These are phyloP conservation scores for Junonia oenone DNA, from an alignment of 2,888 invertebrate genomes.

Conservation along the genomic window DNA sequence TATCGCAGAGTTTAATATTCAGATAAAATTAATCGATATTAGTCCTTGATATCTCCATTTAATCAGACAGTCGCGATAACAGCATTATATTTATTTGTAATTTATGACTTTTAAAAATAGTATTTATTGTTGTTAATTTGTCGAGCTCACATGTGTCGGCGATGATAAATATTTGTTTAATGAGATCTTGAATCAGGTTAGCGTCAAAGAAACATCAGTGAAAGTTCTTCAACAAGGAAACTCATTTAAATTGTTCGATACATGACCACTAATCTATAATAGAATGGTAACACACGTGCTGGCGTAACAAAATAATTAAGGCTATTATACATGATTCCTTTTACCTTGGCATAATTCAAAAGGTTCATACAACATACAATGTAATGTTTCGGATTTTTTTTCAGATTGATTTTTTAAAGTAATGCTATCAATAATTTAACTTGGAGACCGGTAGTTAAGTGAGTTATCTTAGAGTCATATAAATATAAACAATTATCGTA, in stretches of 20 bases:
- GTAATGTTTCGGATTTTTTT: background rate
- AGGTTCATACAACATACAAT: background rate
- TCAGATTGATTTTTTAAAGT: background rate
- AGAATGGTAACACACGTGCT: background rate
- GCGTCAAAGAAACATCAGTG: constrained; percentile 58
- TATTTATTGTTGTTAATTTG: constrained; percentile 32
- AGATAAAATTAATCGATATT: background rate
- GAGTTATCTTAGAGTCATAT: constrained; percentile 23
- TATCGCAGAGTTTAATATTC: background rate
- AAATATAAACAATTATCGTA: constrained; percentile 20
- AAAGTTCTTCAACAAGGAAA: constrained; percentile 51
- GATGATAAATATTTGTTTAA: constrained; percentile 48
- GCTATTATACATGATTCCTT: background rate
- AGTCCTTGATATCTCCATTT: background rate
- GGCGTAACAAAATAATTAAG: background rate
- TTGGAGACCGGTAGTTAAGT: constrained; percentile 17
- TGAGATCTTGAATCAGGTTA: constrained; percentile 45
- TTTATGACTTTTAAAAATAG: background rate
- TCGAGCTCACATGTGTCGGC: constrained; percentile 21
- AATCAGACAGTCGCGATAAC: background rate
- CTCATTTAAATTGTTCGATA: constrained; percentile 56
- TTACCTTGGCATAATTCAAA: background rate
- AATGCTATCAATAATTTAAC: background rate
- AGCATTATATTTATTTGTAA: background rate
- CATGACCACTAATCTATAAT: constrained; percentile 39